Percentiles rank a stretch among this genome's conserved stretches.
Evolutionary conservation across 2,888 invertebrate genomes (phyloP).

Genomic region (Cryptophagus acutangulus): DNA sequence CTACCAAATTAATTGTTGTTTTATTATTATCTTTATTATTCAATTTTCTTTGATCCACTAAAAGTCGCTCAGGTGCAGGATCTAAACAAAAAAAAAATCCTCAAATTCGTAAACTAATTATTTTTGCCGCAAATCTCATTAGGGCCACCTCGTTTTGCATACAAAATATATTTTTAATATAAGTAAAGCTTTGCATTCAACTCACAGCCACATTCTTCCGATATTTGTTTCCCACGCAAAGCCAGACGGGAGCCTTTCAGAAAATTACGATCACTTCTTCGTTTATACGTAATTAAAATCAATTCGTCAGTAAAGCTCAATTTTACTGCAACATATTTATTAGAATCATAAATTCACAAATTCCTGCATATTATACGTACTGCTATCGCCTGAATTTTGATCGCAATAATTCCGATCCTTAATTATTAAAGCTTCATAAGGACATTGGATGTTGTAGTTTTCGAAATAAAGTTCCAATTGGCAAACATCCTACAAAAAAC

Average conservation of each 20-base stretch:
- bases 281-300: conserved; percentile 15
- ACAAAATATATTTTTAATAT: too few relatives aligned
- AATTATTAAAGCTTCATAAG: conserved; percentile 37
- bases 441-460: conserved; percentile 39
- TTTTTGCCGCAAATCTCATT: too few relatives aligned
- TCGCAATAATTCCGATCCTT: conserved; percentile 41
- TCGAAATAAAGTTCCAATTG: conserved; percentile 37
- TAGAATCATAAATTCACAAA: background rate
- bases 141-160: too few relatives aligned
- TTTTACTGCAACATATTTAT: conserved; percentile 18
- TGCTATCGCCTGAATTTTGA: conserved; percentile 31
- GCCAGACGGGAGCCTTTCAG: conserved; percentile 17
- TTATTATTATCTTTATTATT: too few relatives aligned
- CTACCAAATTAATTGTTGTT: background rate
- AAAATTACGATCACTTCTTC: conserved; percentile 12
- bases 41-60: too few relatives aligned
- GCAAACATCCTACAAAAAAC: conserved; percentile 38
- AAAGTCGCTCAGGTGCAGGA: too few relatives aligned
- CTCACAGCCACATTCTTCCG: conserved; percentile 26
- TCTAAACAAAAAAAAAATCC: too few relatives aligned
- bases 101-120: too few relatives aligned
- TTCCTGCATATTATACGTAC: conserved; percentile 29
- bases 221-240: conserved; percentile 23
- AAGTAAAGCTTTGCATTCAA: too few relatives aligned
- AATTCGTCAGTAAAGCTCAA: conserved; percentile 15